Conservation (phyloP, 2,797 vertebrate species). For the Sebastes hubbsi region DNA sequence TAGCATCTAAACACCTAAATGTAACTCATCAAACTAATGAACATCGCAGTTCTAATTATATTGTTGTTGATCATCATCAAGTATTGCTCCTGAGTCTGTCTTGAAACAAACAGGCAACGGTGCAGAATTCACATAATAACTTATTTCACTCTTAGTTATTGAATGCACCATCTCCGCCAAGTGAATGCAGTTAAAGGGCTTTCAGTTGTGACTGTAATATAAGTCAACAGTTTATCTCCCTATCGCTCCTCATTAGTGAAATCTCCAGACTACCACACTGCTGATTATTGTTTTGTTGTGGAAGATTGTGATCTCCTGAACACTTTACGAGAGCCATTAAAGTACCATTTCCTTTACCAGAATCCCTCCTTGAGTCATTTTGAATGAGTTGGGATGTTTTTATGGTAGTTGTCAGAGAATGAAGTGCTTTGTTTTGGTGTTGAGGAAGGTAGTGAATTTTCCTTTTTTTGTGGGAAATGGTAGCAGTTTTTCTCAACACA, state of each 20-base stretch:
- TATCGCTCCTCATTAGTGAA: conserved; percentile 70
- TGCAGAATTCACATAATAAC: conserved; percentile 16
- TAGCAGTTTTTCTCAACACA: not conserved
- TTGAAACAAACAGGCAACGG: not conserved
- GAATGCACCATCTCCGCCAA: conserved; percentile 34
- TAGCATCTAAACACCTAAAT: not conserved
- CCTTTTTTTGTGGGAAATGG: conserved; percentile 5
- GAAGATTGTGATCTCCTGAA: conserved; percentile 59
- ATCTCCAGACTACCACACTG: conserved; percentile 60
- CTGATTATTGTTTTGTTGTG: conserved; percentile 72
- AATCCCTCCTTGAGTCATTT: conserved; percentile 46
- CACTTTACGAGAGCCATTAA: conserved; percentile 72
- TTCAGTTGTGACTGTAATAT: conserved; percentile 63
- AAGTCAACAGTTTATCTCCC: conserved; percentile 65
- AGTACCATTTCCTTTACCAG: conserved; percentile 63
- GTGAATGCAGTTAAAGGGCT: conserved; percentile 64
- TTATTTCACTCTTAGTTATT: conserved; percentile 44
- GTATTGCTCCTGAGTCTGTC: not conserved
- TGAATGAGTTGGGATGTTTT: conserved; percentile 32
- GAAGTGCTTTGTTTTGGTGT: conserved; percentile 47
- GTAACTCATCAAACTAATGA: not conserved
- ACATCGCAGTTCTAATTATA: not conserved
- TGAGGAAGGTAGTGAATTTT: conserved; percentile 7
- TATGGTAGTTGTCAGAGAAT: conserved; percentile 24
- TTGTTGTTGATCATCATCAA: not conserved